phyloP scores from a whole-genome alignment of 2,113 vertebrate genomes.

The Pygoscelis adeliae region DNA sequence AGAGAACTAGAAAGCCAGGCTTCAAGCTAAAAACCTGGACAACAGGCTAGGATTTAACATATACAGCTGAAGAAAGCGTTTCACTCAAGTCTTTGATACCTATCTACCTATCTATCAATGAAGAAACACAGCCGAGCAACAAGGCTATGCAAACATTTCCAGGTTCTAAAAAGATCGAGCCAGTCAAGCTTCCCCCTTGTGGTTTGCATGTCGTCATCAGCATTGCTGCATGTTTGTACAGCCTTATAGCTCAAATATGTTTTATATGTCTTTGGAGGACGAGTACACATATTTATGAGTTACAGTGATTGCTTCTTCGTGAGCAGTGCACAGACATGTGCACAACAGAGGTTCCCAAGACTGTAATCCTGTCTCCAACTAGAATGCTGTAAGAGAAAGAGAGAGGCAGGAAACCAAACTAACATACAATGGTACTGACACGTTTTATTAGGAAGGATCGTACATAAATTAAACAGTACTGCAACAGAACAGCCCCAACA shows the following conservation, averaged over 20 bases:
- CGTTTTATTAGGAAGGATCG: not conserved
- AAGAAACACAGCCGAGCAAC: not conserved
- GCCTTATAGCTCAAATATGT: conserved; percentile 62
- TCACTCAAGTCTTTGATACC: not conserved
- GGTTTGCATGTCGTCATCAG: conserved; percentile 53
- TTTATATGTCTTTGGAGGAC: conserved; percentile 60
- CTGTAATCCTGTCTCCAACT: conserved; percentile 16
- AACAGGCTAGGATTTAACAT: not conserved
- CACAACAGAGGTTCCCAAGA: conserved; percentile 35
- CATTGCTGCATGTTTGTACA: conserved; percentile 54
- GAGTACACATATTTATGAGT: conserved; percentile 58
- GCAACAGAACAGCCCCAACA: not conserved
- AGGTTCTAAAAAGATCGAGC: conserved; percentile 38
- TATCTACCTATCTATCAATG: not conserved
- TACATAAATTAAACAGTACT: not conserved
- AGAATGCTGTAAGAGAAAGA: not conserved
- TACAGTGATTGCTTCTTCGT: conserved; percentile 42
- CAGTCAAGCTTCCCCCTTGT: conserved; percentile 41
- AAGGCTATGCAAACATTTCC: conserved; percentile 54
- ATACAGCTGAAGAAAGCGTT: not conserved
- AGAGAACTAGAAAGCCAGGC: not conserved
- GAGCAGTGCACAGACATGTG: conserved; percentile 36
- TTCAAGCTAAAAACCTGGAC: not conserved
- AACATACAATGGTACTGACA: not conserved
- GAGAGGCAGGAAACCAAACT: not conserved